Conservation (phyloP, 2,888 invertebrate genomes). For the Glyphotaelius pellucidus region DNA sequence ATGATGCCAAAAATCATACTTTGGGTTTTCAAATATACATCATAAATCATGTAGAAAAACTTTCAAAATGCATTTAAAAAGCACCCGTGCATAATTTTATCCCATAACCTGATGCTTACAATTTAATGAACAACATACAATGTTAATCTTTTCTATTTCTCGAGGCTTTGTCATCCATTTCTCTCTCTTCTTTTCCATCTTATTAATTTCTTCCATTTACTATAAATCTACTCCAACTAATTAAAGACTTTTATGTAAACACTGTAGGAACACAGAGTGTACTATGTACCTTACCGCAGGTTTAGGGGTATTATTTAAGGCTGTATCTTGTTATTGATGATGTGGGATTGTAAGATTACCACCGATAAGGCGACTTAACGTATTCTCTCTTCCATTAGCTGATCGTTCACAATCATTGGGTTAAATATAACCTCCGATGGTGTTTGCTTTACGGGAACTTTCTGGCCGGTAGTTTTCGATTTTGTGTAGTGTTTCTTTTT, state of each 20-base stretch:
- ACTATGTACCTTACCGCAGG: constrained; percentile 22
- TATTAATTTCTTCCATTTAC: background rate
- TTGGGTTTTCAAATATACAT: background rate
- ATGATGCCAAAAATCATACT: background rate
- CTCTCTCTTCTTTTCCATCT: background rate
- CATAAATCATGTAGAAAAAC: background rate
- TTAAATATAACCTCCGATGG: background rate
- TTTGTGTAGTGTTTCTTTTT: background rate
- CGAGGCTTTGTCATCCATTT: background rate
- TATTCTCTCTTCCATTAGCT: constrained; percentile 13
- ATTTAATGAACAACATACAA: background rate
- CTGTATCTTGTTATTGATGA: constrained; percentile 1
- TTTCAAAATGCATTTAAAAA: background rate
- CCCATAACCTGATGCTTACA: background rate
- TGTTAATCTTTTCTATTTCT: background rate
- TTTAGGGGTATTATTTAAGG: constrained; percentile 10
- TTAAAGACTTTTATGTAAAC: constrained; percentile 41
- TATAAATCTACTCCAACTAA: constrained; percentile 44
- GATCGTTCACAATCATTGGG: background rate
- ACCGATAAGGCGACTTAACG: constrained; percentile 17
- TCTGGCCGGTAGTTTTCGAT: background rate
- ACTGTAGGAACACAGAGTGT: background rate
- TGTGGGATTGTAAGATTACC: constrained; percentile 10
- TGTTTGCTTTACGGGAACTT: background rate
- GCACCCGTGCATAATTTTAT: background rate